These are phyloP conservation scores for Rhamphomyia laevipes DNA, from an alignment of 2,888 invertebrate species.

Conservation along the genomic window DNA sequence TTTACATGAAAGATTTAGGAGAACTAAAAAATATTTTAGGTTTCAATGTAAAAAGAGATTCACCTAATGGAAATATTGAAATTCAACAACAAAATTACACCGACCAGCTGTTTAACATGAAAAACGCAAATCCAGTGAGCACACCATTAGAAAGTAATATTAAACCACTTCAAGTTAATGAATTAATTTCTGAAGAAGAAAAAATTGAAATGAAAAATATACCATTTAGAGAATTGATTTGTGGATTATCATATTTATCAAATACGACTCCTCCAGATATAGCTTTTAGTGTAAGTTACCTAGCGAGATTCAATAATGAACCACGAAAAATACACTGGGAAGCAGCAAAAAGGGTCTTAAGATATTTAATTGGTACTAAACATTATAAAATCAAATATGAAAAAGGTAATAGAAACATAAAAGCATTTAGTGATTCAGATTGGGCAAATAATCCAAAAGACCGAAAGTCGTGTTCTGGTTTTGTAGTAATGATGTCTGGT, in stretches of 20 bases:
- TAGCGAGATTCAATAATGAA: conserved; percentile 4
- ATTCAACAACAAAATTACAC: no score
- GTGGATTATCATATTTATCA: conserved; percentile 4
- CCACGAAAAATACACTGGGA: conserved; percentile 6
- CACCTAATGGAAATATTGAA: no score
- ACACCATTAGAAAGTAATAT: conserved; percentile 7
- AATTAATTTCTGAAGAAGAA: conserved; percentile 4
- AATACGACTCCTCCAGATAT: conserved; percentile 7
- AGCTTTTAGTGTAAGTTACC: conserved; percentile 4
- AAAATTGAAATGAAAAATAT: conserved; percentile 2
- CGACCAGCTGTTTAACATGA: conserved; percentile 10
- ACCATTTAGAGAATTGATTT: conserved; percentile 4
- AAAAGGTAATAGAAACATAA: neutral
- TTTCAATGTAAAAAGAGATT: no score
- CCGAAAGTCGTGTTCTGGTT: conserved; percentile 7
- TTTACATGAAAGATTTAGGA: conserved; percentile 9
- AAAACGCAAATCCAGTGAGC: conserved; percentile 5
- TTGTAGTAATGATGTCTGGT: conserved; percentile 3
- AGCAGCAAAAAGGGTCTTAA: conserved; percentile 5
- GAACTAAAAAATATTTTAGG: no score
- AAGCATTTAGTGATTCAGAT: conserved; percentile 7
- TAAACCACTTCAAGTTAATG: neutral
- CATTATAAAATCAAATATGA: conserved; percentile 2
- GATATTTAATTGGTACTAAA: conserved; percentile 2
- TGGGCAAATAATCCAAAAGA: conserved; percentile 8